phyloP scores from a whole-genome alignment of 2,797 vertebrate genomes.

The Novumbra hubbsi region DNA sequence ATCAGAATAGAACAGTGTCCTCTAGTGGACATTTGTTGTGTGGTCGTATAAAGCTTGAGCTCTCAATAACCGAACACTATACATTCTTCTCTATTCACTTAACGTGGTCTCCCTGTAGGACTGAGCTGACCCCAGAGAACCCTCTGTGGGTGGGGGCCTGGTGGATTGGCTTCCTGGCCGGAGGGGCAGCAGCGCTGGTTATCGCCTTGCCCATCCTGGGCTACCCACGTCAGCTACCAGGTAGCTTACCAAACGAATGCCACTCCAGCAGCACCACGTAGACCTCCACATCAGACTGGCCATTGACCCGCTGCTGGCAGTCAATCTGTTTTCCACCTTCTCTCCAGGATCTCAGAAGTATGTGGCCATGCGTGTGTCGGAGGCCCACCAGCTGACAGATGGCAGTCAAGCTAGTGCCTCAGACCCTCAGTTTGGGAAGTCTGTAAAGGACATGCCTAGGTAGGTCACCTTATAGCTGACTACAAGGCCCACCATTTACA shows the following conservation, averaged over 20 bases:
- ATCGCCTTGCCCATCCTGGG: slow-evolving; percentile 87
- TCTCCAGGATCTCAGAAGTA: slow-evolving; percentile 85
- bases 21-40: background rate
- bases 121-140: slow-evolving; percentile 82
- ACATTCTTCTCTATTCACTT: background rate
- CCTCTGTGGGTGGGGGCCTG: slow-evolving; percentile 94
- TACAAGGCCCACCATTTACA: background rate
- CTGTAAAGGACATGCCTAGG: slow-evolving; percentile 90
- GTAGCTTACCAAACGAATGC: slow-evolving; percentile 53
- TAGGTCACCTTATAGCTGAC: slow-evolving; percentile 53
- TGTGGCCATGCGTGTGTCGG: slow-evolving; percentile 81
- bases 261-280: background rate
- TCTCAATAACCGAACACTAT: background rate
- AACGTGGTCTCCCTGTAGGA: slow-evolving; percentile 63
- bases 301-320: background rate
- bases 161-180: slow-evolving; percentile 92
- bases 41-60: background rate
- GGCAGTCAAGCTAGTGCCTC: slow-evolving; percentile 69
- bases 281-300: background rate
- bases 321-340: background rate
- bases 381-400: slow-evolving; percentile 85
- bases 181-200: slow-evolving; percentile 81
- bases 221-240: slow-evolving; percentile 89
- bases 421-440: slow-evolving; percentile 87
- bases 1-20: background rate